Evolutionary conservation across 2,113 vertebrate genomes (phyloP), one percentile per base, ranked within the genome.

Genomic region (Epinephelus lanceolatus): DNA sequence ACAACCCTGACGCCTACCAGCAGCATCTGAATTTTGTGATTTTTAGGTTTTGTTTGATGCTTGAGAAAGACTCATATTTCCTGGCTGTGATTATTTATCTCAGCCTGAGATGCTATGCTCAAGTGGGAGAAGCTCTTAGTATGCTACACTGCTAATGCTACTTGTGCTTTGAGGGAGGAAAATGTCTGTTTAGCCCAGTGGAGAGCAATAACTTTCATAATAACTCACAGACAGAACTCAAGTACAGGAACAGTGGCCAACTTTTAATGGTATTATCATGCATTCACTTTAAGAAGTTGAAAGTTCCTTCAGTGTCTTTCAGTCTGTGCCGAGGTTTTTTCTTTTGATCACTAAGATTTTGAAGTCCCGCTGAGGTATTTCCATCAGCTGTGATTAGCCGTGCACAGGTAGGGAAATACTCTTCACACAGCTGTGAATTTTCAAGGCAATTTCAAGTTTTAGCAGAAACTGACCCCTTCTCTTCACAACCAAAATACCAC

Each of bases 251-350:
- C 15, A 4, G n/a, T 12, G 60, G 86, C 71, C 78, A 87, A 87
- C 77, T 87, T 81, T 83, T 90, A 88, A 90, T 81, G 78, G 63
- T 25, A 68, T 89, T 88, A 78, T 81, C 73, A 52, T 80, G 79
- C 66, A 73, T 78, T 84, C 61, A 66, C 63, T 90, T 72, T 30
- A 18, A 72, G 71, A 92, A 83, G 62, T 87, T 71, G 74, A 86
- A 80, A 81, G 86, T 81, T 80, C 52, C 63, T 72, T 77, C 33
- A 13, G 47, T 76, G 70, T 82, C 53, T 83, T 81, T 74, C 14
- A 13, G 4, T 73, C 60, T 82, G 19, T 23, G 25, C 33, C 13
- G 30, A 27, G 49, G 49, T 67, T 68, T 53, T 68, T 63, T 52
- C 25, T 53, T 83, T 88, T 81, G 74, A 90, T 92, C 62, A 56